Evolutionary conservation across 2,888 invertebrate species (phyloP).

Genomic region (Suillia variegata): DNA sequence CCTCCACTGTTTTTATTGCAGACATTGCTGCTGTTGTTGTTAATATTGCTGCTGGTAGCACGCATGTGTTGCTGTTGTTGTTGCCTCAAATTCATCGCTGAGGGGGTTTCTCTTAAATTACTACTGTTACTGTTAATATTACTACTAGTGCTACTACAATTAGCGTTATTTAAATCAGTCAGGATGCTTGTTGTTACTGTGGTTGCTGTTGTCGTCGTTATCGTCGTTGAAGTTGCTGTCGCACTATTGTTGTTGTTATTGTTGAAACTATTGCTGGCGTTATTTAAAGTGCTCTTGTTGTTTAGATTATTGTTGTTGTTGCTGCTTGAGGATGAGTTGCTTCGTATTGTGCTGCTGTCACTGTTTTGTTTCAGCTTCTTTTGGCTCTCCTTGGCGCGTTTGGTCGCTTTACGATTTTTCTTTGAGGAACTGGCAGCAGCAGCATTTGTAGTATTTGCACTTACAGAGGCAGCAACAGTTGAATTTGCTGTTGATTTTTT

Average conservation of each 20-base stretch:
- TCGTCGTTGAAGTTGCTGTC: slow-evolving; percentile 12
- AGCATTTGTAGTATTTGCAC: slow-evolving; percentile 4
- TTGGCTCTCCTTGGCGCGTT: slow-evolving; percentile 47
- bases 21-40: slow-evolving; percentile 25
- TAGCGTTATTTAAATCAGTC: slow-evolving; percentile 54
- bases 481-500: slow-evolving; percentile 4
- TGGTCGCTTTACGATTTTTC: slow-evolving; percentile 39
- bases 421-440: slow-evolving; percentile 27
- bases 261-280: slow-evolving; percentile 13
- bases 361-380: slow-evolving; percentile 36
- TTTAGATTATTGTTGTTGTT: slow-evolving; percentile 26
- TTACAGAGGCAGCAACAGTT: slow-evolving; percentile 2
- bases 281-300: slow-evolving; percentile 23
- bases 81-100: slow-evolving; percentile 7
- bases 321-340: slow-evolving; percentile 22
- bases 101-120: slow-evolving; percentile 40
- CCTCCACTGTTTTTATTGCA: slow-evolving; percentile 2
- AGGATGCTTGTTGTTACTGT: slow-evolving; percentile 34
- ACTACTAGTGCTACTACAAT: slow-evolving; percentile 45
- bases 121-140: slow-evolving; percentile 33
- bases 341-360: slow-evolving; percentile 23
- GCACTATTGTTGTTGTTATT: slow-evolving; percentile 31
- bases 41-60: slow-evolving; percentile 12
- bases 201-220: slow-evolving; percentile 31
- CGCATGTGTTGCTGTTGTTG: slow-evolving; percentile 19